Evolutionary conservation across 1,140 invertebrate species (phyloP).

Genomic region (Megathymus violae): DNA sequence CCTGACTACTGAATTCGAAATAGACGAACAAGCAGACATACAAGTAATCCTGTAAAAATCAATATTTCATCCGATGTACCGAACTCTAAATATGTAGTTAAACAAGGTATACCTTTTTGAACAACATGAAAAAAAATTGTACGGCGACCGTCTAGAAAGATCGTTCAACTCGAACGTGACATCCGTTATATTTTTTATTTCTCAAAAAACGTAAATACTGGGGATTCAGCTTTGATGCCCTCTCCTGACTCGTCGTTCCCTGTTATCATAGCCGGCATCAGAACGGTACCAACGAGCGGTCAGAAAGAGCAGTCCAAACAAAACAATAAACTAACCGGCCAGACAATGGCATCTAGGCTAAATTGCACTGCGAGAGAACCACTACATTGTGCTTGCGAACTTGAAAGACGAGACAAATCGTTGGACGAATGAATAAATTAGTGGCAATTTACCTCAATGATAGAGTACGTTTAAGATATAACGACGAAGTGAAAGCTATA

Average conservation of each 20-base stretch:
- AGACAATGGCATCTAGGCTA: conserved; percentile 38
- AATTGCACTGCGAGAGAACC: conserved; percentile 36
- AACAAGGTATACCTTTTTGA: too few species aligned
- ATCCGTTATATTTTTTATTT: conserved; percentile 52
- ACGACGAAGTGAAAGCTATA: conserved; percentile 41
- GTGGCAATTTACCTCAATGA: conserved; percentile 14
- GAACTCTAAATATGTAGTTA: conserved; percentile 40
- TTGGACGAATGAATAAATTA: conserved; percentile 30
- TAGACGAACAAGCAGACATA: too few species aligned
- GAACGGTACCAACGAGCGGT: conserved; percentile 48
- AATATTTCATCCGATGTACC: conserved; percentile 36
- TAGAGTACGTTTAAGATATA: conserved; percentile 9
- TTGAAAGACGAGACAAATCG: conserved; percentile 34
- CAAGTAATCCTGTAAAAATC: too few species aligned
- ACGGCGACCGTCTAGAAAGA: conserved; percentile 51
- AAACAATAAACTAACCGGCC: conserved; percentile 40
- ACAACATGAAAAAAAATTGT: conserved; percentile 49
- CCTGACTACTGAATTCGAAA: too few species aligned
- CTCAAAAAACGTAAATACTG: conserved; percentile 46
- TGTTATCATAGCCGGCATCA: conserved; percentile 53
- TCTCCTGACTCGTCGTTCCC: conserved; percentile 55
- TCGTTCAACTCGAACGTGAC: conserved; percentile 74
- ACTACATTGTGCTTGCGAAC: conserved; percentile 35
- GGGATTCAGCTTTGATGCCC: conserved; percentile 52
- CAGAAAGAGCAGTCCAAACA: conserved; percentile 53